Evolutionary conservation across 2,797 vertebrate genomes (phyloP).

Genomic region (Mormyrus proboscirostris): DNA sequence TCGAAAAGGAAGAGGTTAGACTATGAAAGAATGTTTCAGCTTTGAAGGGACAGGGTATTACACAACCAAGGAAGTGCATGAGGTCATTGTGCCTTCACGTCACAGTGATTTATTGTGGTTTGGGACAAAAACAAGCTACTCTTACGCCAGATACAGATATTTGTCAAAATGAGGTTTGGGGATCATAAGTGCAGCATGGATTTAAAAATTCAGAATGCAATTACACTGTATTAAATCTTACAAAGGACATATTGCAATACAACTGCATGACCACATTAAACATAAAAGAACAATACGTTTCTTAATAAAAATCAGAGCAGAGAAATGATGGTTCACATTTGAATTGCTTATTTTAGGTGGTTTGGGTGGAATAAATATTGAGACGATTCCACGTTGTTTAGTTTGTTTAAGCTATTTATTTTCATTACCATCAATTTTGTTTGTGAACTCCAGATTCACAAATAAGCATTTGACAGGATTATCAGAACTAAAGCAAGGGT

Average conservation of each 20-base stretch:
- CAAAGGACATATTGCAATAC: not conserved
- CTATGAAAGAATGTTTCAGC: not conserved
- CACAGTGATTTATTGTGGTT: not conserved
- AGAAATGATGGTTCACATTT: constrained; percentile 45
- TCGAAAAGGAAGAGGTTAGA: not conserved
- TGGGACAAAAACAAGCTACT: not conserved
- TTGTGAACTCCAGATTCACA: constrained; percentile 46
- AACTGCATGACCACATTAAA: constrained; percentile 29
- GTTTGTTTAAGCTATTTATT: constrained; percentile 49
- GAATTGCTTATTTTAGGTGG: constrained; percentile 40
- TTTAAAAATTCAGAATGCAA: constrained; percentile 27
- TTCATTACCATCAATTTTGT: constrained; percentile 43
- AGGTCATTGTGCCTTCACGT: not conserved
- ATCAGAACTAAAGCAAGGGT: constrained; percentile 23
- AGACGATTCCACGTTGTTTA: constrained; percentile 52
- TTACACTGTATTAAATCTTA: constrained; percentile 24
- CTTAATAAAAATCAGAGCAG: constrained; percentile 55
- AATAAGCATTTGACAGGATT: constrained; percentile 39
- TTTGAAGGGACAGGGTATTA: not conserved
- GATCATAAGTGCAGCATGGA: constrained; percentile 31
- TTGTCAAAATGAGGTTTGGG: constrained; percentile 23
- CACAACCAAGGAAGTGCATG: not conserved
- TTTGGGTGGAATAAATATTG: constrained; percentile 48
- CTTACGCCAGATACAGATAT: constrained; percentile 2
- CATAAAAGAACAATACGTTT: constrained; percentile 24